Evolutionary conservation across 2,113 vertebrate genomes (phyloP), one percentile per base, ranked within the genome.

Genomic region (Oncorhynchus clarkii): DNA sequence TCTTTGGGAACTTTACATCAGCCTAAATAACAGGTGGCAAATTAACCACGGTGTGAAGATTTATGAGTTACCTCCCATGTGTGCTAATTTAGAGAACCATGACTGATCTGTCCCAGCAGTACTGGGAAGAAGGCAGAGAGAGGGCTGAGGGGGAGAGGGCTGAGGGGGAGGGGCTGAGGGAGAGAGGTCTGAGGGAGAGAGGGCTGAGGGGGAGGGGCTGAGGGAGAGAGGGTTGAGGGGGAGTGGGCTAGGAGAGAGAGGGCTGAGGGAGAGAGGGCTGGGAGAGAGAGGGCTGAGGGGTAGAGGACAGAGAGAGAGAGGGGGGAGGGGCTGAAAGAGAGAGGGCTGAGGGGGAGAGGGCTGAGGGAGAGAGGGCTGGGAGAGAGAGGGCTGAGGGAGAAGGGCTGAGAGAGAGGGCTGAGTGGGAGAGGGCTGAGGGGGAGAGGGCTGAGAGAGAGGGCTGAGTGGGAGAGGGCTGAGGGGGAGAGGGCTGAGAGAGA

Each of bases 21-120:
- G 68, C 66, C 72, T 78, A 18, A 78, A 79, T 67, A 92, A 90
- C 89, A 90, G 88, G 89, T 92, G 90, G 85, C 84, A 77, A 84
- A 86, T 68, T 78, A 81, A 73, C 82, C 62, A 13, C 75, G 82
- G 72, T 3, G 16, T 73, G 77, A 2, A 76, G 82, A 88, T 90
- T 90, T 90, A 90, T 75, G 86, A 78, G 60, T 73, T 72, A 82
- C 74, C 86, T 87, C 84, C 85, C 89, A 88, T 72, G 84, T 92
- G 88, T 88, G 90, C 81, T 86, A 84, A 89, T 91, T 90, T 83
- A 62, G 75, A 72, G 80, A 84, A 78, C 76, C 77, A 77, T 76
- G 48, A 80, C 79, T 84, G 76, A 84, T 86, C 82, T 72, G 22
- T 29, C 12, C 51, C 51, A 54, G 51, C 51, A 54, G 51, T 54